These are phyloP conservation scores for Hippocampus abdominalis DNA, from an alignment of 2,113 vertebrate species.

Conservation along the genomic window DNA sequence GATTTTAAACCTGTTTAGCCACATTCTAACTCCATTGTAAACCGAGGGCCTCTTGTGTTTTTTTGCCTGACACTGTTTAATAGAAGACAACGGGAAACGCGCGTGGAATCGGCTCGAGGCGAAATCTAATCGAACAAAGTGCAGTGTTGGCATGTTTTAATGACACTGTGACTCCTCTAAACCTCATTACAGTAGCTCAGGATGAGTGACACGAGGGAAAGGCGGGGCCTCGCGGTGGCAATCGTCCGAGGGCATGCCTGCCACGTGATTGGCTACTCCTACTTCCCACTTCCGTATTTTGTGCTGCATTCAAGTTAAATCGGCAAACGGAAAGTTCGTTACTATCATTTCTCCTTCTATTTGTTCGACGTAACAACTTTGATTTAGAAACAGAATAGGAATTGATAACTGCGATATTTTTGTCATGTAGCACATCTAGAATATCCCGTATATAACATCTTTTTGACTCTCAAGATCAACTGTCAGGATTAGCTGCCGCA, in stretches of 20 bases:
- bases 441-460: background rate
- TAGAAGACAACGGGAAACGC: background rate
- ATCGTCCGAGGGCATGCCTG: constrained; percentile 50
- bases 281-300: background rate
- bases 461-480: background rate
- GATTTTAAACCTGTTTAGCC: background rate
- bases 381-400: background rate
- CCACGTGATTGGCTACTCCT: constrained; percentile 44
- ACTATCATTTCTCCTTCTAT: background rate
- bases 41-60: background rate
- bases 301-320: constrained; percentile 30
- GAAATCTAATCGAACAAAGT: background rate
- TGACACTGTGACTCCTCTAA: constrained; percentile 20
- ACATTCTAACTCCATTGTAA: background rate
- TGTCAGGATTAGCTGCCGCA: background rate
- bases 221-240: constrained; percentile 35
- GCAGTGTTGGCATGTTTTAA: constrained; percentile 7
- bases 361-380: background rate
- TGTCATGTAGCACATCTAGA: background rate
- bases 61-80: background rate
- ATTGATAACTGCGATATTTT: background rate
- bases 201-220: constrained; percentile 2
- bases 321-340: background rate
- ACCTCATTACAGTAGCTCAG: constrained; percentile 12
- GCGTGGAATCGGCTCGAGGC: background rate